phyloP scores from a whole-genome alignment of 2,888 invertebrate genomes.

The Sminthurinus aureus region DNA sequence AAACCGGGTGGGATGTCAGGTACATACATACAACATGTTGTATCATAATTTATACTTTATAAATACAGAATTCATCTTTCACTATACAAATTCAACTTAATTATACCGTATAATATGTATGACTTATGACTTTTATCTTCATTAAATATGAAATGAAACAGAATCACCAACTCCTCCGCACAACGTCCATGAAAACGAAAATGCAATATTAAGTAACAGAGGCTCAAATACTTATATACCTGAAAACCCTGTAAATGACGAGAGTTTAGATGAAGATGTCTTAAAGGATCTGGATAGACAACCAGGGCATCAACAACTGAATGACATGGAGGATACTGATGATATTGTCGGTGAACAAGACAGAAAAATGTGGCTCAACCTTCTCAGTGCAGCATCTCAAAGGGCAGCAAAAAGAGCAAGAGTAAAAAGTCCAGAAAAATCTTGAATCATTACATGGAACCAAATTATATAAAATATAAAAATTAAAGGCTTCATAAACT shows the following conservation, averaged over 20 bases:
- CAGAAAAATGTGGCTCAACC: conserved; percentile 19
- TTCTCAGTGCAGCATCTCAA: background rate
- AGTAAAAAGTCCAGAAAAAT: background rate
- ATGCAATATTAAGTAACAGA: background rate
- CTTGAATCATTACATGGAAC: no score
- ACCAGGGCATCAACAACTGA: background rate
- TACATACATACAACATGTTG: background rate
- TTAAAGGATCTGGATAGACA: background rate
- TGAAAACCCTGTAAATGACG: background rate
- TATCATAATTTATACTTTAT: no score
- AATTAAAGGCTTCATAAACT: no score
- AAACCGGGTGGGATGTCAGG: background rate
- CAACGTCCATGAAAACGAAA: background rate
- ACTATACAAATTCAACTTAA: no score
- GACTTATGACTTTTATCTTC: background rate
- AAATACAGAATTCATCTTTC: no score
- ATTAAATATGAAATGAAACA: background rate
- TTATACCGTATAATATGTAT: no score
- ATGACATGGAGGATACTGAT: background rate
- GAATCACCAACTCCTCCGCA: background rate
- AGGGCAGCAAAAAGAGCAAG: background rate
- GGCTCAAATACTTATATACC: background rate
- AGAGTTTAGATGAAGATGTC: no score
- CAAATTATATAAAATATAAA: no score
- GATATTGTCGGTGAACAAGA: conserved; percentile 23